Base-by-base conservation (phyloP, 2,797 vertebrate genomes). In the Sphaeramia orbicularis region DNA sequence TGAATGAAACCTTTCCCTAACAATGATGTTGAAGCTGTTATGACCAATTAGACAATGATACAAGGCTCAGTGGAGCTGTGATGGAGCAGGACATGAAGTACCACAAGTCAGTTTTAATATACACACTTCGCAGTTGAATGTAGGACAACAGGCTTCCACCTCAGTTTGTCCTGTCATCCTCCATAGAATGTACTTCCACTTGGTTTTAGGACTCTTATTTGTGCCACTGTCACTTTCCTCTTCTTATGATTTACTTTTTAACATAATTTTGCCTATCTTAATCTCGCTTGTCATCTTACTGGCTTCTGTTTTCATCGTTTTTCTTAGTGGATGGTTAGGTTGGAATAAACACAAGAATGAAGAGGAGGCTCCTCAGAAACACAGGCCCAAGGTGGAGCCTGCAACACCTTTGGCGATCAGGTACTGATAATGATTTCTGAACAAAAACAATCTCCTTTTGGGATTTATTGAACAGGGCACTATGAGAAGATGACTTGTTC, bases 341-440 rank as follows among this genome's bases (percentile, higher is more conserved):
- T 99, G 98, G 98, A 98, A 89, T 64, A 91, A 84, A 68, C 95
- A 92, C 80, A 97, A 95, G 84, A 94, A 93, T 1, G 97, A 99
- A 69, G 97, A 98, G 68, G 98, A 99, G 50, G 74, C 93, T 4
- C 76, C 83, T 36, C 97, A 95, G 76, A 99, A 96, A 82, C 97
- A 97, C 83, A 99, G 97, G 79, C 97, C 97, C 10, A 99, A 99
- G 86, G 94, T 99, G 57, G 98, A 99, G 81, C 94, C 97, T 0
- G 95, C 97, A 0, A 98, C 97, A 0, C 94, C 97, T 0, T 66
- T 99, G 76, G 93, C 94, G 57, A 96, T 99, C 83, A 96, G 98
- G 98, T 94, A 81, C 3, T n/a, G 32, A 1, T 47, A 10, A 1
- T 7, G 2, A 63, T 42, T 7, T 58, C 4, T 21, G 7, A 21